Evolutionary conservation across 1,140 invertebrate genomes (phyloP).

Genomic region (Drosophila kepulauana): DNA sequence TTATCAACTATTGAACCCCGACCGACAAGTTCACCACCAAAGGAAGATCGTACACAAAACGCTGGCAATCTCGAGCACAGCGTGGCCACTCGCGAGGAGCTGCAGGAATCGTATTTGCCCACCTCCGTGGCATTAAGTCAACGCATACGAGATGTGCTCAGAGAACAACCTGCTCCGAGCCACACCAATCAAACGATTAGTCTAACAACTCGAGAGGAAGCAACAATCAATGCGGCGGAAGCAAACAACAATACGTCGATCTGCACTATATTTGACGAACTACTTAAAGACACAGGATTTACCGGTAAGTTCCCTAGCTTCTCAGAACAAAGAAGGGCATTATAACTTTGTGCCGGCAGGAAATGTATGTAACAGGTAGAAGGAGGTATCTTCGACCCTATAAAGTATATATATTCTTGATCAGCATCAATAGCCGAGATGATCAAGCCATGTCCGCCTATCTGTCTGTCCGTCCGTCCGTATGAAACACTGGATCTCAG

Average conservation of each 20-base stretch:
- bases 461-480: too few species aligned
- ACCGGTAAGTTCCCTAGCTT: slow-evolving; percentile 41
- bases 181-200: not conserved
- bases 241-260: not conserved
- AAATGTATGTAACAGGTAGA: too few species aligned
- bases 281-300: slow-evolving; percentile 36
- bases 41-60: not conserved
- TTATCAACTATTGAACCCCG: slow-evolving; percentile 31
- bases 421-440: too few species aligned
- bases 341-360: too few species aligned
- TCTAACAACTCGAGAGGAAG: not conserved
- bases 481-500: too few species aligned
- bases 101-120: not conserved
- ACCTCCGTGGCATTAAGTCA: slow-evolving; percentile 14
- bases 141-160: slow-evolving; percentile 48
- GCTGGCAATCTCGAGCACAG: slow-evolving; percentile 40
- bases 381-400: too few species aligned
- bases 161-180: not conserved
- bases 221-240: too few species aligned
- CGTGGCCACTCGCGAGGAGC: slow-evolving; percentile 43
- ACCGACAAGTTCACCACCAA: not conserved
- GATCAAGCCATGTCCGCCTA: too few species aligned
- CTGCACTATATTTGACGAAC: not conserved
- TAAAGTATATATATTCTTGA: too few species aligned
- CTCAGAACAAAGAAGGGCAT: too few species aligned